These are phyloP conservation scores for Nephila pilipes DNA, from an alignment of 1,140 invertebrate species.

Conservation along the genomic window DNA sequence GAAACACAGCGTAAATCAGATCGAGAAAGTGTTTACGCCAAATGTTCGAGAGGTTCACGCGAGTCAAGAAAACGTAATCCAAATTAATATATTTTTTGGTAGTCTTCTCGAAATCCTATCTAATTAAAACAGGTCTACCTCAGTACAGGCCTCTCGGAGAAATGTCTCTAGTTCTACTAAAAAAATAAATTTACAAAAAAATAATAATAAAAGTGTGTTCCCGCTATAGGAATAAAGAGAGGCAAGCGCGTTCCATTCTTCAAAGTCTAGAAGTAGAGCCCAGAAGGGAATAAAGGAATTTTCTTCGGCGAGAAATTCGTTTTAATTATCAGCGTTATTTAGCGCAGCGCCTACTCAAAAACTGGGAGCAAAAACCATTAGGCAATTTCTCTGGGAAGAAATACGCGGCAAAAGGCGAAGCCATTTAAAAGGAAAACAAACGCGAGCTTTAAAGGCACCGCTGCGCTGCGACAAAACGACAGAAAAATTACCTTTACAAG, in stretches of 20 bases:
- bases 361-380: constrained; percentile 75
- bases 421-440: constrained; percentile 74
- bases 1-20: constrained; percentile 66
- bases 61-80: constrained; percentile 63
- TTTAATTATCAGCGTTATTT: constrained; percentile 77
- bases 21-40: constrained; percentile 53
- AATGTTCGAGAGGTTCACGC: constrained; percentile 29
- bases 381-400: constrained; percentile 70
- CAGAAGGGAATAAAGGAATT: constrained; percentile 73
- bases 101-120: constrained; percentile 61
- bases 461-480: constrained; percentile 52
- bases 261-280: constrained; percentile 64
- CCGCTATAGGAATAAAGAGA: constrained; percentile 32
- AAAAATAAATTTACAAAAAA: constrained; percentile 22
- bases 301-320: constrained; percentile 76
- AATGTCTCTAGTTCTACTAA: constrained; percentile 17
- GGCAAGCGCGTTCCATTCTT: constrained; percentile 49
- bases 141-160: constrained; percentile 28
- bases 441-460: constrained; percentile 64
- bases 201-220: constrained; percentile 31
- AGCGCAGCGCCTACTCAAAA: constrained; percentile 62
- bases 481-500: constrained; percentile 74
- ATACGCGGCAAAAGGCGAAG: constrained; percentile 21
- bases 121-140: constrained; percentile 74
- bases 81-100: constrained; percentile 72